These are phyloP conservation scores for Pandemis cinnamomeana DNA, from an alignment of 2,888 invertebrate species.

Conservation along the genomic window DNA sequence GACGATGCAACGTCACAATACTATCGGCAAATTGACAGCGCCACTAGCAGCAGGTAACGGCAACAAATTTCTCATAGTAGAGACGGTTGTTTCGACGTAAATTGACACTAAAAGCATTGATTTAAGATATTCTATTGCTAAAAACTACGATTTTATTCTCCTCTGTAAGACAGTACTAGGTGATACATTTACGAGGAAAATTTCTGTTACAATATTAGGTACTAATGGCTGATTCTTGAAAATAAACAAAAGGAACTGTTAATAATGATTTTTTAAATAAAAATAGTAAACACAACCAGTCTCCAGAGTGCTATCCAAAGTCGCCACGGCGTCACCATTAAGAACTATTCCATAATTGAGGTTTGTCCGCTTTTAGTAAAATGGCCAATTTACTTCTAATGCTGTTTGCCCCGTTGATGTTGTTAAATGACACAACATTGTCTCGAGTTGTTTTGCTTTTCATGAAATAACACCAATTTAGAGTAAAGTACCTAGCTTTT, in stretches of 20 bases:
- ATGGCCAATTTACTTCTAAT: slow-evolving; percentile 77
- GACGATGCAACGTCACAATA: no score
- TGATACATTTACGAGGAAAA: no score
- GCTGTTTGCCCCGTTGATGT: slow-evolving; percentile 63
- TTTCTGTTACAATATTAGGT: background rate
- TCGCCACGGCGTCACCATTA: slow-evolving; percentile 76
- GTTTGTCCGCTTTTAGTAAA: slow-evolving; percentile 81
- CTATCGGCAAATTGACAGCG: no score
- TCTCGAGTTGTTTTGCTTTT: slow-evolving; percentile 52
- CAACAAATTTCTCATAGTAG: no score
- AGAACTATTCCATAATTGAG: slow-evolving; percentile 77
- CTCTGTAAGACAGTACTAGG: no score
- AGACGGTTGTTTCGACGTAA: no score
- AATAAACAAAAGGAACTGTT: background rate
- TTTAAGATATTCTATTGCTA: no score
- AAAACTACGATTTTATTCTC: no score
- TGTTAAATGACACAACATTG: slow-evolving; percentile 61
- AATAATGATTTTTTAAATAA: background rate
- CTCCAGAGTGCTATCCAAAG: slow-evolving; percentile 56
- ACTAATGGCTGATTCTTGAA: background rate
- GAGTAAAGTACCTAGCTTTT: slow-evolving; percentile 33
- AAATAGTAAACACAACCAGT: slow-evolving; percentile 9
- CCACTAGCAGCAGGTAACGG: no score
- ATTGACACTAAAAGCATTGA: no score
- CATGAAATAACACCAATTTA: slow-evolving; percentile 40